Base-by-base conservation (phyloP, 30 jellyfish, hydroid and myxozoan genomes). In the Morbakka virulenta region DNA sequence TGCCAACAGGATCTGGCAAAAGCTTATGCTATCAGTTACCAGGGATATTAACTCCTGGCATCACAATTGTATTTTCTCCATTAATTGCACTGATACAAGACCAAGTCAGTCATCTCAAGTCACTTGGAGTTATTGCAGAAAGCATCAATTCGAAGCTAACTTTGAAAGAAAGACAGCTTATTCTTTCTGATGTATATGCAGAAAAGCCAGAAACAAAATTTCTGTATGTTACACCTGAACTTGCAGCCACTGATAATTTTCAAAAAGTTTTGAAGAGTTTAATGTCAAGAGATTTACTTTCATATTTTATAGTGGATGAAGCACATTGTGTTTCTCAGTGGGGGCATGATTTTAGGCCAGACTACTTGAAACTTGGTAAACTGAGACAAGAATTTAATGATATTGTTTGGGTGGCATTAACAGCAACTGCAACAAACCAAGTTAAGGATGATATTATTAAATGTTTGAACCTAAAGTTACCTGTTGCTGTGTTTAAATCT, bases 271-370 rank as follows among this genome's bases (percentile, higher is more conserved):
- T 92, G 66, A 14, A 21, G 24, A 53, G 83, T 14, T 33, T 86
- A 52, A 72, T 52, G 51, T 74, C 23, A 25, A 80, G 84, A 52
- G 62, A 74, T 14, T 35, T 64, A 74, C 75, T 94, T 4, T 76
- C 94, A 31, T 86, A 41, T 64, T 87, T 94, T 72, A 95, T 84
- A 32, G 95, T 94, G 28, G 99, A 94, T 74, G 99, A 94, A 67
- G 99, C 99, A 2, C 99, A 94, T 72, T 94, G 99, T 70, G 96
- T 94, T 2, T 86, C 97, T 22, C 96, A 80, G 28, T 94, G 99
- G 99, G 99, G 99, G 6, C 99, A 94, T 87, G 99, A 94, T 62
- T 94, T 94, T 48, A 61, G 99, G 35, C 99, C 99, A 20, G 89
- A 77, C 35, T 93, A 93, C 52, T 35, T 85, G 62, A 93, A 93